These are phyloP conservation scores for Ammodramus savannarum DNA, from an alignment of 2,113 vertebrate genomes.

Conservation along the genomic window DNA sequence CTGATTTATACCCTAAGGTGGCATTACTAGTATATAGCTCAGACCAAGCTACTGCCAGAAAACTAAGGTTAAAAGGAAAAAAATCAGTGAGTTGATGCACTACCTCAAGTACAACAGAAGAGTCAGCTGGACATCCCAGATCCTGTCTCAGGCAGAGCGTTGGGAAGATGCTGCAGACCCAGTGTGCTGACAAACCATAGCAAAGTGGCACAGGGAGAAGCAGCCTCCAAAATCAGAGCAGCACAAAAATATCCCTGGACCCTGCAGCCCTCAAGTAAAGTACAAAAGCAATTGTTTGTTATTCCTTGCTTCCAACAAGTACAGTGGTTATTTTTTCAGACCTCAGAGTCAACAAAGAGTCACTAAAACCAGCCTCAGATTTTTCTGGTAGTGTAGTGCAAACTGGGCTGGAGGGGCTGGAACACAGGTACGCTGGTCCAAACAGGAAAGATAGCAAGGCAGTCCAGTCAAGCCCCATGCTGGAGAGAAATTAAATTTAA, in stretches of 20 bases:
- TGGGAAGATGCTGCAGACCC: fast-evolving
- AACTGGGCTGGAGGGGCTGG: not conserved
- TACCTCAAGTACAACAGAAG: not conserved
- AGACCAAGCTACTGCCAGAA: not conserved
- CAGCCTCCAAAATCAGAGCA: not conserved
- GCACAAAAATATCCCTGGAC: fast-evolving
- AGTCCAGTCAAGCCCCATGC: not conserved
- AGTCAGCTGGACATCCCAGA: not conserved
- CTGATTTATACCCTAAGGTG: not conserved
- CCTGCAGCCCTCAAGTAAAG: not conserved
- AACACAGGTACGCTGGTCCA: not conserved
- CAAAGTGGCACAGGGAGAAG: not conserved
- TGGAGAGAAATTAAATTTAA: not conserved
- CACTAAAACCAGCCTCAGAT: not conserved
- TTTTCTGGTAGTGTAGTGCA: not conserved
- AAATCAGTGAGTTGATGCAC: not conserved
- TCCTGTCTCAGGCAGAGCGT: not conserved
- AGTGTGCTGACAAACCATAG: not conserved
- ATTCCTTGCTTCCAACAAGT: not conserved
- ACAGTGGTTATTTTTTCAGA: not conserved
- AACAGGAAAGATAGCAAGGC: not conserved
- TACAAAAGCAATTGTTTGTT: not conserved
- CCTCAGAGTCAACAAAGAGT: not conserved
- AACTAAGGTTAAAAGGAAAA: not conserved
- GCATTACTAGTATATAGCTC: not conserved